Evolutionary conservation across 2,797 vertebrate species (phyloP).

Genomic region (Sebastes minor): DNA sequence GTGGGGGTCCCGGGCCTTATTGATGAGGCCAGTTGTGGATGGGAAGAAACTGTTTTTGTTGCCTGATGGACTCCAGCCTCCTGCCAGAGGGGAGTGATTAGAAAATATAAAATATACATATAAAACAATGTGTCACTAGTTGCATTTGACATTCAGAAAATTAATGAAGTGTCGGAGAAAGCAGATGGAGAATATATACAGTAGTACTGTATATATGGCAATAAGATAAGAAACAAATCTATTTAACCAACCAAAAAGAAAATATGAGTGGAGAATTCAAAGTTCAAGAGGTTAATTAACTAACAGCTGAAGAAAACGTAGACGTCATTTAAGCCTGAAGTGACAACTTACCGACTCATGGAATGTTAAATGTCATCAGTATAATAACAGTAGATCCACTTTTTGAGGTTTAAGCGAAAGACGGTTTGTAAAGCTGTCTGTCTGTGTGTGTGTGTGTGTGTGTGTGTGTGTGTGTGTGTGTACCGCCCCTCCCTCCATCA

Average conservation of each 20-base stretch:
- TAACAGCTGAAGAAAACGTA: slow-evolving; percentile 3
- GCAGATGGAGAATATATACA: neutral
- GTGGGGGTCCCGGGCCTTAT: neutral
- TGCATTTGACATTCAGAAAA: neutral
- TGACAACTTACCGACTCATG: neutral
- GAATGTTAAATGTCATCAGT: slow-evolving; percentile 3
- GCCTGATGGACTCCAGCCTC: neutral
- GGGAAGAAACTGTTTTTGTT: neutral
- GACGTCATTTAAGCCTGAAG: slow-evolving; percentile 12
- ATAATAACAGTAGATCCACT: neutral
- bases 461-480: neutral
- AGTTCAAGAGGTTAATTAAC: slow-evolving; percentile 40
- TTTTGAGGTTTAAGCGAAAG: neutral
- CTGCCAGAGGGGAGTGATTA: neutral
- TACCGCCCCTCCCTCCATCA: neutral
- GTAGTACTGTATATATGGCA: neutral
- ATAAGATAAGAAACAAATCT: neutral
- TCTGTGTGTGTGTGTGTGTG: neutral
- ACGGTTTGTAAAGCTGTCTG: neutral
- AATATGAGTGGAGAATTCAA: neutral
- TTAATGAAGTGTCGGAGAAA: neutral
- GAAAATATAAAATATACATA: neutral
- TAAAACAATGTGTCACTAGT: neutral
- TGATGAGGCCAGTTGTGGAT: neutral
- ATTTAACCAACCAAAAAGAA: neutral